These are phyloP conservation scores for Theretra japonica DNA, from an alignment of 2,888 invertebrate genomes.

Conservation along the genomic window DNA sequence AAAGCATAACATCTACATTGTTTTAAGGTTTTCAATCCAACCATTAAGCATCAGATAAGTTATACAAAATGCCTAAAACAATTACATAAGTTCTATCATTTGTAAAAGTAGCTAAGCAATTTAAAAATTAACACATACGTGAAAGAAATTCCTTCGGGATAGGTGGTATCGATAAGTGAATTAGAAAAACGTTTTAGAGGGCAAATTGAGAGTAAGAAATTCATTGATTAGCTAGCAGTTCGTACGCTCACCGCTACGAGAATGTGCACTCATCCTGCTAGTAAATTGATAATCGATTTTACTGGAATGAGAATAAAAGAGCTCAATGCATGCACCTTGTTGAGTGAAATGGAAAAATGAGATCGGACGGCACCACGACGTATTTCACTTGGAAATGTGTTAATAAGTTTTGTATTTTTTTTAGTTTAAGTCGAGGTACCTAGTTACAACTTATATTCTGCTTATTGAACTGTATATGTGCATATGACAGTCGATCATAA, in stretches of 20 bases:
- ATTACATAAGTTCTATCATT: too few relatives aligned
- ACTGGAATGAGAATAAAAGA: conserved; percentile 49
- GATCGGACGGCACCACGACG: conserved; percentile 1
- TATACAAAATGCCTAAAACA: too few relatives aligned
- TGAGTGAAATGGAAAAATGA: conserved; percentile 3
- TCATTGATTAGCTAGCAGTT: conserved; percentile 20
- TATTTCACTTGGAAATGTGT: background rate
- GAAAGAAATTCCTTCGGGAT: background rate
- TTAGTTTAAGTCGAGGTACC: background rate
- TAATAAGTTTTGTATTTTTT: background rate
- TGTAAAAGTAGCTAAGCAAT: too few relatives aligned
- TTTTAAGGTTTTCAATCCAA: too few relatives aligned
- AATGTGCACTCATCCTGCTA: conserved; percentile 51
- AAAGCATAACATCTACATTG: too few relatives aligned
- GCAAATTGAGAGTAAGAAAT: conserved; percentile 17
- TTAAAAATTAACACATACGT: background rate
- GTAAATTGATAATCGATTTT: conserved; percentile 60
- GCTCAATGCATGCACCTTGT: conserved; percentile 38
- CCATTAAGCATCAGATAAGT: too few relatives aligned
- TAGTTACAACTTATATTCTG: background rate
- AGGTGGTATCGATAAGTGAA: background rate
- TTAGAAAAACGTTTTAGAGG: conserved; percentile 17
- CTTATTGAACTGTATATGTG: background rate
- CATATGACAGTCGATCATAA: background rate
- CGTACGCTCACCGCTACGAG: conserved; percentile 35